phyloP scores from a whole-genome alignment of 1,140 invertebrate species.

The Drosophila navojoa region DNA sequence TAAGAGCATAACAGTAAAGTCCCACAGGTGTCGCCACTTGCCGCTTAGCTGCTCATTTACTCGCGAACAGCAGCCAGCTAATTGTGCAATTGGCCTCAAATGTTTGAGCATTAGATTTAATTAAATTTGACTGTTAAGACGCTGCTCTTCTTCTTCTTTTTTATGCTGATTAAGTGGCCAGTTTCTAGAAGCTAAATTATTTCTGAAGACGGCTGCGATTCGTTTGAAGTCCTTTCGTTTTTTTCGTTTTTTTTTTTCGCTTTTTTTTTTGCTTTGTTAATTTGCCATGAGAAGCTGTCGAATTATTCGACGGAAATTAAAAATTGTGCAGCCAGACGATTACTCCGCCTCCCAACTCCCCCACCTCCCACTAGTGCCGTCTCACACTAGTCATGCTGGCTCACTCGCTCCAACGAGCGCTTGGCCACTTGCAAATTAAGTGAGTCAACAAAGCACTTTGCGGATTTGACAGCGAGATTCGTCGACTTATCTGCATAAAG shows the following conservation, averaged over 20 bases:
- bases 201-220: slow-evolving; percentile 23
- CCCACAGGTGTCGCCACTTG: slow-evolving; percentile 78
- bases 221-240: slow-evolving; percentile 56
- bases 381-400: slow-evolving; percentile 8
- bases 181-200: slow-evolving; percentile 26
- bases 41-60: slow-evolving; percentile 74
- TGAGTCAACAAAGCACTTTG: slow-evolving; percentile 82
- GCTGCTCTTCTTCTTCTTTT: slow-evolving; percentile 23
- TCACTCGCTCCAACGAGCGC: not conserved
- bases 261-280: slow-evolving; percentile 25
- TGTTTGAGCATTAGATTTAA: slow-evolving; percentile 69
- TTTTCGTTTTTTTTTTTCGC: not conserved
- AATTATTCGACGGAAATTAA: slow-evolving; percentile 66
- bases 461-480: slow-evolving; percentile 63
- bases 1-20: slow-evolving; percentile 24
- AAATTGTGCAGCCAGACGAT: slow-evolving; percentile 53
- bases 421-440: slow-evolving; percentile 76
- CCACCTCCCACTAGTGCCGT: not conserved
- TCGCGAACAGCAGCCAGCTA: slow-evolving; percentile 45
- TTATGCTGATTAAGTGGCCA: slow-evolving; percentile 77
- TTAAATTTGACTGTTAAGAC: slow-evolving; percentile 69
- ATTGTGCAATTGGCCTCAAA: slow-evolving; percentile 75
- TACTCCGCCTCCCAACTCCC: not conserved
- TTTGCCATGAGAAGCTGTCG: slow-evolving; percentile 47
- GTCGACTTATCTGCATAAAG: slow-evolving; percentile 72